Percentiles rank a stretch among this genome's conserved stretches.
Evolutionary conservation across 2,797 vertebrate genomes (phyloP).

Genomic region (Tragelaphus oryx): DNA sequence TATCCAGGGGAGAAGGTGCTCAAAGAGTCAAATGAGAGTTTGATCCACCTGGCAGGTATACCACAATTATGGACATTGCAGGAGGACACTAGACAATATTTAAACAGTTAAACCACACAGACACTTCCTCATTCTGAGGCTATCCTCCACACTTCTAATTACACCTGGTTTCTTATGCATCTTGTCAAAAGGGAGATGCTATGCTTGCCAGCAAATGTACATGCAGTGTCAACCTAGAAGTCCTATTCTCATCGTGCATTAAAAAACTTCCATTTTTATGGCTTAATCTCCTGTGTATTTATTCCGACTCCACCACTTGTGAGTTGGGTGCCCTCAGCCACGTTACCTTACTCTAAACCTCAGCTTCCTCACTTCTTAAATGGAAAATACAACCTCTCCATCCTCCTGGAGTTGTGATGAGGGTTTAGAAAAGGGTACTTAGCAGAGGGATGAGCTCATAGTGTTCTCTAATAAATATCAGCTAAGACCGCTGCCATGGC

Average conservation of each 20-base stretch:
- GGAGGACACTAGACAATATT: neutral
- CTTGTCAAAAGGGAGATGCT: neutral
- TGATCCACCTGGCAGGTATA: neutral
- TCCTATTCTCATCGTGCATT: neutral
- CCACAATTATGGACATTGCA: neutral
- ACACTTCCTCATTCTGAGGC: neutral
- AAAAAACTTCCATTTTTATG: neutral
- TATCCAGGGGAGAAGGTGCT: neutral
- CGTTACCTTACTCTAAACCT: neutral
- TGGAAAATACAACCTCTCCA: neutral
- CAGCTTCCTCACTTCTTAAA: neutral
- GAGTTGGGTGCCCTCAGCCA: neutral
- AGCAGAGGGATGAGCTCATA: neutral
- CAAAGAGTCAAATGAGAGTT: neutral
- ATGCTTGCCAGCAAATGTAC: neutral
- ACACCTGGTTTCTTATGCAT: neutral
- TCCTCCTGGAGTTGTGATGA: neutral
- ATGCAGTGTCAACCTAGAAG: neutral
- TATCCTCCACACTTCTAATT: neutral
- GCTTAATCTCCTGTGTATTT: neutral
- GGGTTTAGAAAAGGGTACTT: neutral
- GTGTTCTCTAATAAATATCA: neutral
- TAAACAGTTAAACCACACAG: neutral
- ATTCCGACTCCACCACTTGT: neutral
- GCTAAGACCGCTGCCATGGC: fast-evolving